phyloP scores from a whole-genome alignment of 2,113 vertebrate genomes.

The Acrocephalus kingi region DNA sequence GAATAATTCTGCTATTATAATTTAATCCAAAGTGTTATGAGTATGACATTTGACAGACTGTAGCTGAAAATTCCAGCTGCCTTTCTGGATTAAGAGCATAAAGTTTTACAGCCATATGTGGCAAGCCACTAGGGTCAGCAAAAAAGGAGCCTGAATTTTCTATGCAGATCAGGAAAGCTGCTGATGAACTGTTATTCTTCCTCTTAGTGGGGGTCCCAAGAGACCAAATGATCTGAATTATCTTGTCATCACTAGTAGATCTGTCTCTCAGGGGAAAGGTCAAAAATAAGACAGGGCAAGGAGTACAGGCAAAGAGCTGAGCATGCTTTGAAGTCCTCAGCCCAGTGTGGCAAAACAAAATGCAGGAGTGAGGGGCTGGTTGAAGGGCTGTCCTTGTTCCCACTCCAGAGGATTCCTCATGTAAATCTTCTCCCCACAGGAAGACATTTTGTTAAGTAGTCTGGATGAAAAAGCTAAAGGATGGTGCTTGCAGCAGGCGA shows the following conservation, averaged over 20 bases:
- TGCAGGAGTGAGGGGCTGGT: accelerated
- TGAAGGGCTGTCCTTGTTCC: not conserved
- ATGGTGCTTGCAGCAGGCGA: not conserved
- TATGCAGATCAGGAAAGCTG: constrained; percentile 5
- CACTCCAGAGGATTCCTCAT: not conserved
- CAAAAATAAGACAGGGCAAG: not conserved
- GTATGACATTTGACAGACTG: constrained; percentile 32
- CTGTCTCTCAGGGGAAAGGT: not conserved
- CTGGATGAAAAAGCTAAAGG: not conserved
- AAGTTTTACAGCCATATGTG: constrained; percentile 25
- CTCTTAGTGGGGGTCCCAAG: not conserved
- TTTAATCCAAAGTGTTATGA: constrained; percentile 45
- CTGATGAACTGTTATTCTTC: constrained; percentile 21
- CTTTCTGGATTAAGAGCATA: constrained; percentile 42
- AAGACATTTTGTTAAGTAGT: not conserved
- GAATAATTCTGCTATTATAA: constrained; percentile 38
- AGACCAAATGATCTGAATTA: constrained; percentile 7
- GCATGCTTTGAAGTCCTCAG: not conserved
- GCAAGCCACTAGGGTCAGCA: constrained; percentile 27
- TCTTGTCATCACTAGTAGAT: not conserved
- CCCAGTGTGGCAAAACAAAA: not conserved
- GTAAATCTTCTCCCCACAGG: not conserved
- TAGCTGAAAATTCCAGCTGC: constrained; percentile 40
- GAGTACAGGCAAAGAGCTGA: not conserved
- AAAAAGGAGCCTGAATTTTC: constrained; percentile 2